Evolutionary conservation across 2,113 vertebrate genomes (phyloP).

Genomic region (Halcyon malimbica): DNA sequence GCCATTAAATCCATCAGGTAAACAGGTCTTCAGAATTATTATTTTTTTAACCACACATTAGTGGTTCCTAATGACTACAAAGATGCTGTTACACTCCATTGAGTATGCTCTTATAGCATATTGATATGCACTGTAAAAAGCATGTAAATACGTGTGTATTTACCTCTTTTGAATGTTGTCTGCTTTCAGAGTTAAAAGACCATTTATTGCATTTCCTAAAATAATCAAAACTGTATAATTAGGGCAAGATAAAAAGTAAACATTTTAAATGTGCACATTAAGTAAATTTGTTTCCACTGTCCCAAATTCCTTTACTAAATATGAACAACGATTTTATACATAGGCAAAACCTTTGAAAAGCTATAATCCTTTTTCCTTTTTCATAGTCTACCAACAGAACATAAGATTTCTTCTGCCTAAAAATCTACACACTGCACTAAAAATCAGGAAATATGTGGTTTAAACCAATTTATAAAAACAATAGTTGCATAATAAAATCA

Average conservation of each 20-base stretch:
- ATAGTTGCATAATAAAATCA: neutral
- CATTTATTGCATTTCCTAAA: slow-evolving; percentile 6
- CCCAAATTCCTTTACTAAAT: neutral
- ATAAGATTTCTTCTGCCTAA: neutral
- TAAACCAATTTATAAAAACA: neutral
- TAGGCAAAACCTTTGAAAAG: neutral
- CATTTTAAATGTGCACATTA: neutral
- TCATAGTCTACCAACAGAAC: neutral
- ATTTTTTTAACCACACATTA: slow-evolving; percentile 59
- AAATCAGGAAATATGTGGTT: neutral
- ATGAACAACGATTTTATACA: neutral
- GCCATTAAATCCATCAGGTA: slow-evolving; percentile 61
- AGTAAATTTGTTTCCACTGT: neutral
- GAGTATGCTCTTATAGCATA: slow-evolving; percentile 24
- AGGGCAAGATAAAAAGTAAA: neutral
- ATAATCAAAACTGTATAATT: neutral
- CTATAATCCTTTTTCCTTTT: neutral
- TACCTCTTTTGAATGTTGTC: neutral
- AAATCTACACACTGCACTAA: neutral
- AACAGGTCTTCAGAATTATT: slow-evolving; percentile 52
- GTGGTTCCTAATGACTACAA: slow-evolving; percentile 11
- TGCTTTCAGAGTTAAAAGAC: slow-evolving; percentile 26
- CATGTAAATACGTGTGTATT: neutral
- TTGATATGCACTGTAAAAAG: slow-evolving; percentile 37
- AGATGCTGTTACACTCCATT: neutral